These are phyloP conservation scores for Orchesella flavescens DNA, from an alignment of 2,888 invertebrate species.

Conservation along the genomic window DNA sequence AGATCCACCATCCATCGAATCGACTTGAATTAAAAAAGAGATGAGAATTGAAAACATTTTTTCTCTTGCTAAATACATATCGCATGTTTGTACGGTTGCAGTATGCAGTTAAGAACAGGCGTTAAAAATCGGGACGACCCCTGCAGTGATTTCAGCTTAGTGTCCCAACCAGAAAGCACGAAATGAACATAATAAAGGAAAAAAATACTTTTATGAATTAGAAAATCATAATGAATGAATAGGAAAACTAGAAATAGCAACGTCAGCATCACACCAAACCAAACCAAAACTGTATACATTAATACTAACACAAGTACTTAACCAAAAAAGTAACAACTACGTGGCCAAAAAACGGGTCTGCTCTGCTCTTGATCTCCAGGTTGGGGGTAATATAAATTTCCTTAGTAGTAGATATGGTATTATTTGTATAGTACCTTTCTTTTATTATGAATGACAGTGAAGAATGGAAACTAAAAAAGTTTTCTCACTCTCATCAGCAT, in stretches of 20 bases:
- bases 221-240: slow-evolving; percentile 33
- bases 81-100: not conserved
- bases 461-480: slow-evolving; percentile 13
- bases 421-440: not conserved
- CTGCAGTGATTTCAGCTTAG: slow-evolving; percentile 59
- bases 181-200: slow-evolving; percentile 36
- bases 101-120: slow-evolving; percentile 29
- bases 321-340: no score
- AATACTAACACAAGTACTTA: no score
- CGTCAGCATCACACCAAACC: slow-evolving; percentile 53
- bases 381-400: slow-evolving; percentile 59
- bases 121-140: slow-evolving; percentile 61
- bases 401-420: slow-evolving; percentile 21
- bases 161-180: slow-evolving; percentile 55
- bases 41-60: not conserved
- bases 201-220: slow-evolving; percentile 23
- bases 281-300: no score
- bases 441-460: slow-evolving; percentile 3
- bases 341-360: no score
- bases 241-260: slow-evolving; percentile 35
- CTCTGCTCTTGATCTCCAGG: slow-evolving; percentile 38
- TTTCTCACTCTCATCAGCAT: not conserved
- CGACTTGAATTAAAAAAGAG: slow-evolving; percentile 19
- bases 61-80: slow-evolving; percentile 13
- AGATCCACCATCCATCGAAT: slow-evolving; percentile 9